Conservation (phyloP, 2,888 invertebrate genomes). For the Protodeltote pygarga region DNA sequence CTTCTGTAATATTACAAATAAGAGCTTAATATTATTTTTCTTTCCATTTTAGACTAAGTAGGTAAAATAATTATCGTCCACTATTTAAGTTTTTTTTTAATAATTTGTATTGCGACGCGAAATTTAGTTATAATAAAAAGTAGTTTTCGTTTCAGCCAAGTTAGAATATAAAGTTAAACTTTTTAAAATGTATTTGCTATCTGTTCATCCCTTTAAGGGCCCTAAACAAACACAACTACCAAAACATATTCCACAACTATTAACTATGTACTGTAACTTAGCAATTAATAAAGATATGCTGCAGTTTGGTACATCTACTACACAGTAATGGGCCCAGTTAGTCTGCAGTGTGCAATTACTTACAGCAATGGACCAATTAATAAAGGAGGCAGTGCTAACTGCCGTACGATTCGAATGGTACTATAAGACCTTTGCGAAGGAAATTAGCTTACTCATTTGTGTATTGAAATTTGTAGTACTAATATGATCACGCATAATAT, state of each 20-base stretch:
- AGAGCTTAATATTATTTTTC: no score
- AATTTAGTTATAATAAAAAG: not conserved
- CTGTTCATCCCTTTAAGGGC: not conserved
- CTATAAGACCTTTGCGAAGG: conserved; percentile 36
- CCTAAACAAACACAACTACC: conserved; percentile 30
- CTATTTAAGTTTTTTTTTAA: no score
- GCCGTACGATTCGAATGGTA: conserved; percentile 51
- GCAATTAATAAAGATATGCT: conserved; percentile 61
- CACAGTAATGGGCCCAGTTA: conserved; percentile 61
- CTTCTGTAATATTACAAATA: no score
- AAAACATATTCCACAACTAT: conserved; percentile 41
- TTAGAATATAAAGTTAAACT: no score
- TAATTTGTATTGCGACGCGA: no score
- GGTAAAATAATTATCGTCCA: conserved; percentile 4
- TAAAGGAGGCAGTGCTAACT: conserved; percentile 59
- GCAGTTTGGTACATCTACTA: conserved; percentile 53
- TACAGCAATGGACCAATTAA: conserved; percentile 69
- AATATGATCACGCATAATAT: no score
- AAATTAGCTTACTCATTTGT: conserved; percentile 35
- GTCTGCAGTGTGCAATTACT: conserved; percentile 63
- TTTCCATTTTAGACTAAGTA: conserved; percentile 3
- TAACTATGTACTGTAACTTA: conserved; percentile 44
- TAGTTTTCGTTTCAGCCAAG: no score
- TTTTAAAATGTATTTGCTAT: not conserved
- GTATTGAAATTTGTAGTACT: no score